These are phyloP conservation scores for Sapajus apella DNA, from an alignment of 2,113 vertebrate genomes.

Conservation along the genomic window DNA sequence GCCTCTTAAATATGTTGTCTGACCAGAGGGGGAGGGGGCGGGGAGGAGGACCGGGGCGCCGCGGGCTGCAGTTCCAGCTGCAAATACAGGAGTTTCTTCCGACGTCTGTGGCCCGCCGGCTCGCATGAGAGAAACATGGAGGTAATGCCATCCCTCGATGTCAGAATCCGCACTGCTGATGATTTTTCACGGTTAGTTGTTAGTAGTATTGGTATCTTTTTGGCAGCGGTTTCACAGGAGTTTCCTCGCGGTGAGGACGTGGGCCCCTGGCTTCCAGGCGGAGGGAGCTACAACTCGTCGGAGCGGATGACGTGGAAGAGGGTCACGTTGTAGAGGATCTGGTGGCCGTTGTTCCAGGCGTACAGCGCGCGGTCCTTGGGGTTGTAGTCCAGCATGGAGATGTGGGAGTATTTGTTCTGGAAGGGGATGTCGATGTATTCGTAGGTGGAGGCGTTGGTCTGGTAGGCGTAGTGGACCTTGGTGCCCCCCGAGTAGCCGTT, in stretches of 20 bases:
- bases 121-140: conserved; percentile 59
- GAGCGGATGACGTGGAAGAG: conserved; percentile 98
- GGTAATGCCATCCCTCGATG: conserved; percentile 56
- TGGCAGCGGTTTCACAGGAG: conserved; percentile 80
- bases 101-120: conserved; percentile 56
- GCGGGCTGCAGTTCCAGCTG: conserved; percentile 87
- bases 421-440: conserved; percentile 99
- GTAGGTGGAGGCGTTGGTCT: conserved; percentile 98
- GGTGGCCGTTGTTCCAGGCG: conserved; percentile 99
- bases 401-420: conserved; percentile 98
- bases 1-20: conserved; percentile 82
- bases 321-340: conserved; percentile 98
- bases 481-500: conserved; percentile 97
- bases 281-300: conserved; percentile 91
- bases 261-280: conserved; percentile 46
- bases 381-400: conserved; percentile 99
- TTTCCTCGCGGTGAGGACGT: background rate
- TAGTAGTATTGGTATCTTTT: conserved; percentile 48
- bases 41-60: conserved; percentile 76
- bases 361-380: conserved; percentile 97
- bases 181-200: background rate
- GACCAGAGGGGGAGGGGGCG: conserved; percentile 82
- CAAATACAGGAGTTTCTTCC: conserved; percentile 65
- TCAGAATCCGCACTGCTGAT: conserved; percentile 65
- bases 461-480: conserved; percentile 98